phyloP scores from a whole-genome alignment of 2,113 vertebrate species.

The Cynopterus brachyotis region DNA sequence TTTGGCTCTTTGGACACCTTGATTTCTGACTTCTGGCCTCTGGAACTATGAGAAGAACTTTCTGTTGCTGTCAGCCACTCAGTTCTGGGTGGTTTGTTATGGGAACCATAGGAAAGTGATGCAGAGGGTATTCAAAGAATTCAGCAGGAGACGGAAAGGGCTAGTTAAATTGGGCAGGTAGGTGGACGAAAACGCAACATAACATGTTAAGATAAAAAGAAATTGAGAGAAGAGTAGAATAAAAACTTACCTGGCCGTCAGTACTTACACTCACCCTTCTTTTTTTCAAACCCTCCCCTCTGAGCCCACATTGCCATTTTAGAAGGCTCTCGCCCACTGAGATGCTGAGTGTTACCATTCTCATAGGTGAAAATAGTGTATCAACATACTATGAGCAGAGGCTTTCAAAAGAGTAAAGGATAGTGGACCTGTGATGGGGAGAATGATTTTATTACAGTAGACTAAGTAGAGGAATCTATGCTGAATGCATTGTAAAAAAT shows the following conservation, averaged over 20 bases:
- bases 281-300: background rate
- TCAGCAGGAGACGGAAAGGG: background rate
- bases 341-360: background rate
- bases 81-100: background rate
- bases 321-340: background rate
- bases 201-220: background rate
- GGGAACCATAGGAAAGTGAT: background rate
- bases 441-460: background rate
- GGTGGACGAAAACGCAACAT: background rate
- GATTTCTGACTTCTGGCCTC: background rate
- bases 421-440: background rate
- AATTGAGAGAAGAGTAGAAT: background rate
- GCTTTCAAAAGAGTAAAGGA: background rate
- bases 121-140: background rate
- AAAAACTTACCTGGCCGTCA: background rate
- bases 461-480: background rate
- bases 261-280: background rate
- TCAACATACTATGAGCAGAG: background rate
- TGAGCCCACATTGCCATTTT: rapidly evolving
- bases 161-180: background rate
- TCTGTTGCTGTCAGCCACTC: background rate
- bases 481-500: background rate
- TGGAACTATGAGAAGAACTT: background rate
- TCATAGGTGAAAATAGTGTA: background rate
- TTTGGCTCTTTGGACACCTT: background rate